Evolutionary conservation across 2,888 invertebrate genomes (phyloP).

Genomic region (Tetragnatha montana): DNA sequence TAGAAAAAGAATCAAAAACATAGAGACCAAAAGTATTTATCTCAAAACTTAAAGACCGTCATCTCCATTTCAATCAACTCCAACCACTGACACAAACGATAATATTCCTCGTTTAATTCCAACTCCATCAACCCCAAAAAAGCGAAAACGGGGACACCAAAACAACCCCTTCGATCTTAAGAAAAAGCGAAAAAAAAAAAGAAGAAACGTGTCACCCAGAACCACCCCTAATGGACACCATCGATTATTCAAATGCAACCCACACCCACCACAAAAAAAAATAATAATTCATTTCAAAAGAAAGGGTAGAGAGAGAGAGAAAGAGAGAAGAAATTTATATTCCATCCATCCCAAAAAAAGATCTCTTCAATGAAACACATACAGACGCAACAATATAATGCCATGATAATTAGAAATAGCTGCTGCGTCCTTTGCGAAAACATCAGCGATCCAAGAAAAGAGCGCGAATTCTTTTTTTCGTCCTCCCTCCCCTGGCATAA

Average conservation of each 20-base stretch:
- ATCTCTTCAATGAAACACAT: background rate
- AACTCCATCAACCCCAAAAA: background rate
- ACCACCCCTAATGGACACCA: background rate
- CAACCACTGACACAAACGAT: too few species aligned
- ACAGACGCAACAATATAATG: background rate
- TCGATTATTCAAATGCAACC: background rate
- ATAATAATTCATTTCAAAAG: background rate
- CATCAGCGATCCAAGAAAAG: slow-evolving; percentile 17
- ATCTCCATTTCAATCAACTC: too few species aligned
- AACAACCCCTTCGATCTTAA: background rate
- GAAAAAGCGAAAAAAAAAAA: background rate
- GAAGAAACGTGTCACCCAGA: background rate
- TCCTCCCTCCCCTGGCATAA: slow-evolving; percentile 43
- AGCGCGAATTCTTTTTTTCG: slow-evolving; percentile 25
- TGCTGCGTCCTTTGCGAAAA: slow-evolving; percentile 9
- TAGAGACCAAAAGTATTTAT: too few species aligned
- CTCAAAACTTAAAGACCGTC: too few species aligned
- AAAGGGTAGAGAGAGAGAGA: background rate
- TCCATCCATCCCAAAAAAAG: background rate
- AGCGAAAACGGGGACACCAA: background rate
- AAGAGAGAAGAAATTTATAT: background rate
- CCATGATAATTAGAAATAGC: slow-evolving; percentile 25
- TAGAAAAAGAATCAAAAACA: too few species aligned
- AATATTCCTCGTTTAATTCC: too few species aligned
- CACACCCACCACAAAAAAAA: background rate